Base-by-base conservation (phyloP, 2,797 vertebrate species). In the Enteromius viviparus region DNA sequence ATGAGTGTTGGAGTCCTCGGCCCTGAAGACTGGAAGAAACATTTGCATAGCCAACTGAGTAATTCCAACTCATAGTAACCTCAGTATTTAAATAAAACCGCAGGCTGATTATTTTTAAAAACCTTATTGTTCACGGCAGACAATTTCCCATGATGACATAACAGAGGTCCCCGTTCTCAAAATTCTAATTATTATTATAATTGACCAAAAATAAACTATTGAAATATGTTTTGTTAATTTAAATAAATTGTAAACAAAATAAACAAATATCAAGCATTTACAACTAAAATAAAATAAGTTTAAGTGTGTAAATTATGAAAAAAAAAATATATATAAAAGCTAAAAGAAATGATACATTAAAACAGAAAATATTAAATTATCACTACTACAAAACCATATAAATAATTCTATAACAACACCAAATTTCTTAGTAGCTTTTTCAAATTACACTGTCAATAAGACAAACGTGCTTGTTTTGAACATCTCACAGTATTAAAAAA, bases 1-100 rank as follows among this genome's bases (percentile, higher is more conserved):
- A 87, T 99, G 98, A 72, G 98, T 99, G 94, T 99, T 99, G 85
- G 98, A 99, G 89, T 99, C 98, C 90, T 99, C 98, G 0, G 98
- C 98, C 91, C 98, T 95, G 92, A 99, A 99, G 84, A 99, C 98
- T 99, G 78, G 29, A 11, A 47, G 14, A 76, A 21, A 84, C 15
- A 69, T 9, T 34, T 37, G 29, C 15, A 74, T 3, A 40, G 21
- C 6, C 21, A n/a, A 58, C 51, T 19, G 45, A 32, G 17, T 32
- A 17, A 74, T 34, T 72, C 3, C 37, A 7, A 58, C 55, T 75
- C 6, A 58, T 3, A 53, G 4, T 3, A n/a, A 74, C 26, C 15
- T 3, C 19, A 74, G 49, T 37, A 55, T 37, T 42, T 26, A 9
- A 32, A 64, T 64, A 19, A 84, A 84, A 84, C 29, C 19, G n/a